Conservation (phyloP, 2,113 vertebrate species). For the Halichoerus grypus region DNA sequence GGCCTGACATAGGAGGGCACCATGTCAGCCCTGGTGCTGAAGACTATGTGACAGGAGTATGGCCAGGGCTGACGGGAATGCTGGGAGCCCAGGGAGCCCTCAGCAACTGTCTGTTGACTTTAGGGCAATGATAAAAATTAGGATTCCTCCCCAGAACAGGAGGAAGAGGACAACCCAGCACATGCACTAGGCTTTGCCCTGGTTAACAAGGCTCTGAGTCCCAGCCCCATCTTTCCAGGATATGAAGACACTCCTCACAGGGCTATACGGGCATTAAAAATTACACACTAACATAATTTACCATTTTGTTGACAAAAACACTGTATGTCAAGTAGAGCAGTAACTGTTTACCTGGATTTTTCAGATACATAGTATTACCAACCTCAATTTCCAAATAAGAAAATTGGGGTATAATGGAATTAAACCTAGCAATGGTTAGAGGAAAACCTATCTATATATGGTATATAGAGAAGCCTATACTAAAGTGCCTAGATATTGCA, state of each 20-base stretch:
- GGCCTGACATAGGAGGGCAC: fast-evolving
- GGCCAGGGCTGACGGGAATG: not conserved
- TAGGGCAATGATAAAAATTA: fast-evolving
- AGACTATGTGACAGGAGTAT: fast-evolving
- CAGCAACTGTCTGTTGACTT: not conserved
- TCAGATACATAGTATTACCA: not conserved
- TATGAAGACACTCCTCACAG: not conserved
- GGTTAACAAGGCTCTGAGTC: not conserved
- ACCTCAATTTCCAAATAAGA: not conserved
- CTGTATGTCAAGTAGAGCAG: not conserved
- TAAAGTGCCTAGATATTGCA: not conserved
- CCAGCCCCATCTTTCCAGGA: not conserved
- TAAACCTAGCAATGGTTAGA: not conserved
- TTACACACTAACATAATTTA: not conserved
- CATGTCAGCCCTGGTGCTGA: fast-evolving
- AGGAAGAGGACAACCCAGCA: not conserved
- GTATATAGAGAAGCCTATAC: not conserved
- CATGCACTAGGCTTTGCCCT: fast-evolving
- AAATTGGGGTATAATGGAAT: not conserved
- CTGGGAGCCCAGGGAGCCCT: not conserved
- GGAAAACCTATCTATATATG: not conserved
- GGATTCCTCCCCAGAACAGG: too few species aligned
- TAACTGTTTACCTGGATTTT: not conserved
- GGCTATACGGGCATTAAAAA: not conserved
- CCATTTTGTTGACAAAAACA: not conserved